phyloP scores from a whole-genome alignment of 2,888 invertebrate species.

The Sinotaia quadrata region DNA sequence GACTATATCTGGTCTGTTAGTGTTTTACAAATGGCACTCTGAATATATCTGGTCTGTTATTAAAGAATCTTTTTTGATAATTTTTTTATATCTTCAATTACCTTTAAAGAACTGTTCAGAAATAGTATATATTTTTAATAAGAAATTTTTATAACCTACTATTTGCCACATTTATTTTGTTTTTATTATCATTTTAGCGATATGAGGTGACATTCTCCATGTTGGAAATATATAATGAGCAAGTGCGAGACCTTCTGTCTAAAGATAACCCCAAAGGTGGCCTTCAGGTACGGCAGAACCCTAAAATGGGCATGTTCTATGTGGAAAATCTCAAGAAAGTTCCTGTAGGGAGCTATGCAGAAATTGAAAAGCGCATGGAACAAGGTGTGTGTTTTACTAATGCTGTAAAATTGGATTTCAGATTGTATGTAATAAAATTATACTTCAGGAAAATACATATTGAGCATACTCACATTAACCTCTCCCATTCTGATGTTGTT shows the following conservation, averaged over 20 bases:
- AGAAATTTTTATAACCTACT: background rate
- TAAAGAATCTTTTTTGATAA: background rate
- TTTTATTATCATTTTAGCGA: conserved; percentile 50
- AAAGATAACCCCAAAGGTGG: conserved; percentile 72
- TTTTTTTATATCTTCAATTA: background rate
- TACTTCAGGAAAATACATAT: too few species aligned
- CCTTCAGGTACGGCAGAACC: conserved; percentile 70
- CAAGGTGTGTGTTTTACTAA: too few species aligned
- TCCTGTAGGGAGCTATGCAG: conserved; percentile 72
- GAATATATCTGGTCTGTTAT: too few species aligned
- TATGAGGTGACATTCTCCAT: conserved; percentile 73
- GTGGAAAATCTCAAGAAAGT: conserved; percentile 71
- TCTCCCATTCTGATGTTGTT: too few species aligned
- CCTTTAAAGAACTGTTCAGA: background rate
- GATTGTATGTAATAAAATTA: too few species aligned
- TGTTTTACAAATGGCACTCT: too few species aligned
- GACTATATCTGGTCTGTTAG: too few species aligned
- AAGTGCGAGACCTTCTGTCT: conserved; percentile 71
- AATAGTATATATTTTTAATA: background rate
- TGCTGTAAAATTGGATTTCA: too few species aligned
- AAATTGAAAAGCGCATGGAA: conserved; percentile 72
- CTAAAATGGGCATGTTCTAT: conserved; percentile 71
- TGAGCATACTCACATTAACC: too few species aligned
- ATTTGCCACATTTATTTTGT: background rate
- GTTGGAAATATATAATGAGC: conserved; percentile 73